Conservation (phyloP, 2,797 vertebrate species). For the Gorsachius magnificus region DNA sequence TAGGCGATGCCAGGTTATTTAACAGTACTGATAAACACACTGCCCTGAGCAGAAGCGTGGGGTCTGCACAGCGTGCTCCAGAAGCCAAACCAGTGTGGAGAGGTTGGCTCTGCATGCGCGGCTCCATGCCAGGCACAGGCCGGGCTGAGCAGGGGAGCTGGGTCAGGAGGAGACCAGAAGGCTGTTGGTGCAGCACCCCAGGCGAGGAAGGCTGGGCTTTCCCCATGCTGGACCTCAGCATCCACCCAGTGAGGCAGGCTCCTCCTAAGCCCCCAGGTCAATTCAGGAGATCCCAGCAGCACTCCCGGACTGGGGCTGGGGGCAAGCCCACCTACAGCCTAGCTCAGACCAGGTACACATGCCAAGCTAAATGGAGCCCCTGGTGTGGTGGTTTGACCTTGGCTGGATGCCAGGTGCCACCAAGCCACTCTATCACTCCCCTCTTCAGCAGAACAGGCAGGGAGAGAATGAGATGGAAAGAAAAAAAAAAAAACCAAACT, state of each 20-base stretch:
- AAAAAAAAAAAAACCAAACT: no score
- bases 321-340: background rate
- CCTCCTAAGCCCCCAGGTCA: background rate
- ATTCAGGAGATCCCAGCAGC: background rate
- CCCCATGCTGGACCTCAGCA: background rate
- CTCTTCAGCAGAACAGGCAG: no score
- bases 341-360: background rate
- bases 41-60: background rate
- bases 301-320: background rate
- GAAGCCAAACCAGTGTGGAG: background rate
- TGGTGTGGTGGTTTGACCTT: no score
- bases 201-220: background rate
- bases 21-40: background rate
- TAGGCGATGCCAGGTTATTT: background rate
- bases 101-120: background rate
- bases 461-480: no score
- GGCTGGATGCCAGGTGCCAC: no score
- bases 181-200: background rate
- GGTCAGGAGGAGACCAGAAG: background rate
- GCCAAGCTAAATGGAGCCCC: background rate
- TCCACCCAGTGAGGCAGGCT: background rate
- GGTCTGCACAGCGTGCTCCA: rapidly evolving
- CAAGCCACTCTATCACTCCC: no score
- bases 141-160: background rate
- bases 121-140: rapidly evolving